phyloP scores from a whole-genome alignment of 2,113 vertebrate species.

The Pipra filicauda region DNA sequence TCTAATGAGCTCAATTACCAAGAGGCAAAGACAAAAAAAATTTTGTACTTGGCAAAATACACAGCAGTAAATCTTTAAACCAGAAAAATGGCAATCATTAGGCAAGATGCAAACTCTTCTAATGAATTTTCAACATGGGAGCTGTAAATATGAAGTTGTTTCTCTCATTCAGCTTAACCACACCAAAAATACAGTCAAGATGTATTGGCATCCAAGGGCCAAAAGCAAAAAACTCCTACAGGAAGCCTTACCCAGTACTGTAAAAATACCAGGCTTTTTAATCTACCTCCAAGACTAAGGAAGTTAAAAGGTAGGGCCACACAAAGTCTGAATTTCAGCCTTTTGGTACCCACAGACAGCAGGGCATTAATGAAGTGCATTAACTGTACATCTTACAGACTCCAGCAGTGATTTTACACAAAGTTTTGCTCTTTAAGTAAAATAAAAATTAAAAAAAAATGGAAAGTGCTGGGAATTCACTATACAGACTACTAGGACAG shows the following conservation, averaged over 20 bases:
- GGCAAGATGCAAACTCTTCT: neutral
- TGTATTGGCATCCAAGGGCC: neutral
- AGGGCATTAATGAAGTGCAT: neutral
- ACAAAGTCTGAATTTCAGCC: neutral
- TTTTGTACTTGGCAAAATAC: neutral
- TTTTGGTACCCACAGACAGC: neutral
- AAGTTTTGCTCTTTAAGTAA: neutral
- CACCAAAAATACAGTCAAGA: neutral
- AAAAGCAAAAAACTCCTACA: neutral
- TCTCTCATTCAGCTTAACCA: neutral
- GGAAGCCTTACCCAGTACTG: neutral
- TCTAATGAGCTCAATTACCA: neutral
- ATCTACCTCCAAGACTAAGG: neutral
- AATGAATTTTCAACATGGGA: neutral
- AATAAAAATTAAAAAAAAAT: neutral
- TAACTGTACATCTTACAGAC: neutral
- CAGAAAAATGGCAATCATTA: neutral
- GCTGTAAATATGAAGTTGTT: neutral
- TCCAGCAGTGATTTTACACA: neutral
- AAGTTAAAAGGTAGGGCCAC: neutral
- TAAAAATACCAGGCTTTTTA: neutral
- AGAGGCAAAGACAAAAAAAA: neutral
- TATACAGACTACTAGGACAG: neutral
- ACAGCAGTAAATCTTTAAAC: neutral
- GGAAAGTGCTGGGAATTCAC: neutral